These are phyloP conservation scores for Herpailurus yagouaroundi DNA, from an alignment of 2,113 vertebrate genomes.

Conservation along the genomic window DNA sequence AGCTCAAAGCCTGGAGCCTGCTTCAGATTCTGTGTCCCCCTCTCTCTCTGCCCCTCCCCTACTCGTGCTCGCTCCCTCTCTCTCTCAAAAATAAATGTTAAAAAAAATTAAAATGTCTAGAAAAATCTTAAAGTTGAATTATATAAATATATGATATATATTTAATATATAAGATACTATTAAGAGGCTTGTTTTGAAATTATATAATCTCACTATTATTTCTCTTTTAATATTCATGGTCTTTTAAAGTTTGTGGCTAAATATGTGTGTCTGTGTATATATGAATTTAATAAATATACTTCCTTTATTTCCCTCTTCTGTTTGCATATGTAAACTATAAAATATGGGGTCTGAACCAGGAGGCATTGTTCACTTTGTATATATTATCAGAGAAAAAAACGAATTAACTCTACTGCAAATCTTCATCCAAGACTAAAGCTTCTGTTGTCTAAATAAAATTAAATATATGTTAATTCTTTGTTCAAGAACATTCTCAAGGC, in stretches of 20 bases:
- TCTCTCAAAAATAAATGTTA: too few relatives aligned
- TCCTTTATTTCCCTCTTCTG: background rate
- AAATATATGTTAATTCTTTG: background rate
- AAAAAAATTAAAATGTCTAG: background rate
- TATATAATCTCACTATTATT: background rate
- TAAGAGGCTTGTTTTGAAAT: constrained; percentile 1
- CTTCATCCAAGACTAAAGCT: background rate
- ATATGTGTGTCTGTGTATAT: background rate
- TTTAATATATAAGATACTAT: background rate
- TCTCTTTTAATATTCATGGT: background rate
- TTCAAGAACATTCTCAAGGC: background rate
- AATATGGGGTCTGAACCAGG: background rate
- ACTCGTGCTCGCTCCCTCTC: too few relatives aligned
- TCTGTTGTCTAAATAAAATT: constrained; percentile 32
- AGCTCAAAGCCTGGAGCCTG: too few relatives aligned
- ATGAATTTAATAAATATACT: constrained; percentile 5
- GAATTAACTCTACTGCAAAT: background rate
- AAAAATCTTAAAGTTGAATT: constrained; percentile 13
- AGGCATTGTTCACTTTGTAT: constrained; percentile 2
- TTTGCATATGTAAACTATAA: background rate
- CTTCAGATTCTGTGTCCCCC: too few relatives aligned
- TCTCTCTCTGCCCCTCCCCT: too few relatives aligned
- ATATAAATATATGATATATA: background rate
- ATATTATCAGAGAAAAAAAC: background rate
- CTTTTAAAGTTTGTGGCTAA: constrained; percentile 22